Conservation (phyloP, 2,888 invertebrate genomes). For the Tricholauxania praeusta region DNA sequence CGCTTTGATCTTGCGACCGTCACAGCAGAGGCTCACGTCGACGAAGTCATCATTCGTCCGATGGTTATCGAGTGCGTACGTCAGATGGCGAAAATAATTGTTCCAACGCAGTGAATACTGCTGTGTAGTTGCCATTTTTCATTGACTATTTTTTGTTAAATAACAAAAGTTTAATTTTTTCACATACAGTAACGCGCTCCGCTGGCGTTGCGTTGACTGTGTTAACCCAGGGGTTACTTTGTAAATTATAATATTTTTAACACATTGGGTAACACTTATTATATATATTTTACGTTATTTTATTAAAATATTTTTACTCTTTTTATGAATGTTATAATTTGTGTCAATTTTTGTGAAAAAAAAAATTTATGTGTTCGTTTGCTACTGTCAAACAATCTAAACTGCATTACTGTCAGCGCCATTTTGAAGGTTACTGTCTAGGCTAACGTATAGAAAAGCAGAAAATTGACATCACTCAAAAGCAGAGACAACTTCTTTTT, state of each 20-base stretch:
- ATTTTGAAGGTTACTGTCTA: conserved; percentile 9
- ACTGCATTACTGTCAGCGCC: conserved; percentile 26
- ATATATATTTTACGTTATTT: not conserved
- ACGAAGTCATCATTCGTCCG: conserved; percentile 79
- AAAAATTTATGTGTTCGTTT: conserved; percentile 2
- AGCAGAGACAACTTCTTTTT: no score
- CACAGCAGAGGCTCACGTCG: conserved; percentile 88
- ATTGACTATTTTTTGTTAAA: no score
- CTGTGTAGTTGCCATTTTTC: conserved; percentile 74
- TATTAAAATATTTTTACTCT: not conserved
- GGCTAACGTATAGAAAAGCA: not conserved
- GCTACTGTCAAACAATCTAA: conserved; percentile 29
- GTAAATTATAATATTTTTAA: not conserved
- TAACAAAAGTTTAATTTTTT: not conserved
- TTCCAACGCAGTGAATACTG: conserved; percentile 91
- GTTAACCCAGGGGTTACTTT: not conserved
- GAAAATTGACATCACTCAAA: not conserved
- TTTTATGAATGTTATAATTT: not conserved
- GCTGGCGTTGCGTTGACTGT: not conserved
- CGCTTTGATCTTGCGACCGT: conserved; percentile 85
- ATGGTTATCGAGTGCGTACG: conserved; percentile 82
- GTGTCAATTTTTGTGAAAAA: not conserved
- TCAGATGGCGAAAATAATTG: conserved; percentile 84
- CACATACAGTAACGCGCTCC: not conserved
- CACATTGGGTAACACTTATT: not conserved